Evolutionary conservation across 1,140 invertebrate genomes (phyloP), one percentile per base, ranked within the genome.

Genomic region (Melitaea cinxia): DNA sequence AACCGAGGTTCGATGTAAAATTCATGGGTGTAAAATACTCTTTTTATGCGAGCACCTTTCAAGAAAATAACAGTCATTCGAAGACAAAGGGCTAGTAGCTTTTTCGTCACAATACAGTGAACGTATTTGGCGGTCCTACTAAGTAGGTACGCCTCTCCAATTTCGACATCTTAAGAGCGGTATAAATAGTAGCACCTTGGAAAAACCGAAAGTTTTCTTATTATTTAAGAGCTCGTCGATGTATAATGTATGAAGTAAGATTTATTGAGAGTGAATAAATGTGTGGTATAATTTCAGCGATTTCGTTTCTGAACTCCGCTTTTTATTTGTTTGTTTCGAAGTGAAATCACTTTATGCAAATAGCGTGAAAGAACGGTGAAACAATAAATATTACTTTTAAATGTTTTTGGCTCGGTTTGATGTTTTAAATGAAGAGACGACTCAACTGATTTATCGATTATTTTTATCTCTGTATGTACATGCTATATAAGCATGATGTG

Each of bases 141-240:
- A 81, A 88, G 85, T 74, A 72, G 77, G 75, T 77, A 86, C 77
- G 78, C 78, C 78, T 86, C 84, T 87, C 82, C 84, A 89, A 89
- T 87, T 84, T 83, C 80, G 75, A 74, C 78, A 78, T 77, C 74
- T 76, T 77, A 77, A 80, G 81, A 82, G 81, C 77, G 75, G 77
- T 80, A 85, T 87, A 85, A 82, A 83, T 81, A 88, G 84, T 82
- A 70, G 82, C 79, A 80, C 77, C 78, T 85, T 73, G 55, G 72
- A 67, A 60, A 74, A 74, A 72, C 69, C 66, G 71, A 75, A 87
- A 81, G 70, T 78, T 83, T 84, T 80, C 82, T 85, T 88, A 88
- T 88, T 88, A 88, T 87, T 88, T 85, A 88, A 84, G 83, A 82
- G 78, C 75, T 59, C 72, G 65, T 56, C 56, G 74, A 85, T 88